Base-by-base conservation (phyloP, 2,888 invertebrate genomes). In the Stictocephala bisonia region DNA sequence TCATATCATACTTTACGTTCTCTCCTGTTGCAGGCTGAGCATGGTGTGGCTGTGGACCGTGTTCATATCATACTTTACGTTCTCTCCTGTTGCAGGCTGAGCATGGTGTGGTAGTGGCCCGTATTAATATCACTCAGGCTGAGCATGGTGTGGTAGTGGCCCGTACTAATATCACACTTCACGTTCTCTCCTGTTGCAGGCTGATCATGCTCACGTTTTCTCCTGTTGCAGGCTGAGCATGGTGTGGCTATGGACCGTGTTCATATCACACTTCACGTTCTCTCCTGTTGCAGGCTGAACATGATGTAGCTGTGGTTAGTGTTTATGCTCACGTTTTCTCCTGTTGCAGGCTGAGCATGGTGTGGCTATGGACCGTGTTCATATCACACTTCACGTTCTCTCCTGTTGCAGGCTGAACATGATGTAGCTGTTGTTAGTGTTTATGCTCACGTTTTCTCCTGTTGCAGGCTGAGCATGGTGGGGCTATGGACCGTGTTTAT, bases 261-360 rank as follows among this genome's bases (percentile, higher is more conserved):
- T 13, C 53, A 22, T 53, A n/a, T n/a, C n/a, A n/a, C n/a, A n/a
- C n/a, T n/a, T n/a, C n/a, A n/a, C n/a, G 51, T 4, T 24, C 4
- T 51, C 22, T 20, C 4, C 3, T 26, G 53, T 53, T 53, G 26
- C 27, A 7, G 53, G 6, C 11, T 53, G 53, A 53, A 29, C 53
- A 53, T 53, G 27, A 29, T 53, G 53, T 26, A 3, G 27, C 53
- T 53, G 27, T 53, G 27, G 26, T 13, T 29, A 22, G 53, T 53
- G 27, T 53, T 27, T 29, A 24, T 53, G 53, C 53, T 53, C 13
- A 53, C n/a, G 20, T 4, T 24, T 11, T 51, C 3, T 18, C 11
- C 3, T 51, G 51, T 51, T 51, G 51, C 51, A 51, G 51, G 51
- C 6, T 51, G 51, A 51, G 51, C 51, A 51, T 51, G 51, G 51